Evolutionary conservation across 1,140 invertebrate species (phyloP).

Genomic region (Panagrolaimus sp.): DNA sequence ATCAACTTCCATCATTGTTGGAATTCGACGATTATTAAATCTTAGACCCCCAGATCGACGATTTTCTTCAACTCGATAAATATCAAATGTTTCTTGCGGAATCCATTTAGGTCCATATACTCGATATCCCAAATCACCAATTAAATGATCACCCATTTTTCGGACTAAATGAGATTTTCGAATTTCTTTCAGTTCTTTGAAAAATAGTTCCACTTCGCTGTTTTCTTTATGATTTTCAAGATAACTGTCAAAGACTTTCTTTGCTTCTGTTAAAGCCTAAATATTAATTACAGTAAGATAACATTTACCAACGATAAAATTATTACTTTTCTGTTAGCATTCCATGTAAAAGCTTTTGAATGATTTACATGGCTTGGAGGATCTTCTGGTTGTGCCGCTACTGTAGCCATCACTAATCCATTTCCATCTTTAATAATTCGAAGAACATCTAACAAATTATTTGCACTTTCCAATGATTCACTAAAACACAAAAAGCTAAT

Average conservation of each 20-base stretch:
- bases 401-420: slow-evolving; percentile 19
- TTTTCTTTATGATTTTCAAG: slow-evolving; percentile 9
- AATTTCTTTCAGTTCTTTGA: slow-evolving; percentile 34
- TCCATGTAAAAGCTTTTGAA: slow-evolving; percentile 3
- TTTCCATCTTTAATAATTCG: slow-evolving; percentile 29
- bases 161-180: slow-evolving; percentile 45
- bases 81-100: slow-evolving; percentile 41
- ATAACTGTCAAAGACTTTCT: slow-evolving; percentile 27
- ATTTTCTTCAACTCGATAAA: slow-evolving; percentile 25
- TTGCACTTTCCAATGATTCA: slow-evolving; percentile 27
- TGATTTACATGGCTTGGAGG: slow-evolving; percentile 8
- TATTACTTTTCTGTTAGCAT: slow-evolving; percentile 24
- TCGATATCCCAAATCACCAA: slow-evolving; percentile 47
- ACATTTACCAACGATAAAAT: background rate
- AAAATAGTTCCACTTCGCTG: slow-evolving; percentile 24
- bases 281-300: background rate
- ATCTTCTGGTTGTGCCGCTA: slow-evolving; percentile 25
- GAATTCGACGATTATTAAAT: background rate
- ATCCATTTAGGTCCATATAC: slow-evolving; percentile 39
- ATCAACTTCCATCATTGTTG: slow-evolving; percentile 27
- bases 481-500: background rate
- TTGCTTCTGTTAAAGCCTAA: slow-evolving; percentile 35
- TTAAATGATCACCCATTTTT: slow-evolving; percentile 38
- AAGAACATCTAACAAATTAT: slow-evolving; percentile 34
- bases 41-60: slow-evolving; percentile 18